Evolutionary conservation across 1,140 invertebrate genomes (phyloP).

Genomic region (Caenorhabditis latens): DNA sequence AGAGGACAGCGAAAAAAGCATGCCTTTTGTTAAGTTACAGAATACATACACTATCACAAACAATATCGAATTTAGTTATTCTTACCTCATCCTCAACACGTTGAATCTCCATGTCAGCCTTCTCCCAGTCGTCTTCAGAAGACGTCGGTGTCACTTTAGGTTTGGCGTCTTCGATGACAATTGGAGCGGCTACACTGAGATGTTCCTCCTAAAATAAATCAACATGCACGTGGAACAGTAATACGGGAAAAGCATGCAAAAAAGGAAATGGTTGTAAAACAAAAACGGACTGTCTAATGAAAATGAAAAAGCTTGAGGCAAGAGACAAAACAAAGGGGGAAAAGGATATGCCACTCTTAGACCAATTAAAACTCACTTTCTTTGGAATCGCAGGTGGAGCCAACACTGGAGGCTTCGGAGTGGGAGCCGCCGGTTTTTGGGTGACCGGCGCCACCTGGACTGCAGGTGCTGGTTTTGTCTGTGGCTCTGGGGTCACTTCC

Average conservation of each 20-base stretch:
- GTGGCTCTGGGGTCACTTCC: neutral
- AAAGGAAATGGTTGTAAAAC: neutral
- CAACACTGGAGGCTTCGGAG: neutral
- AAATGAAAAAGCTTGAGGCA: neutral
- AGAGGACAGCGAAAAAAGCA: conserved; percentile 48
- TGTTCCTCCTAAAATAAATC: conserved; percentile 20
- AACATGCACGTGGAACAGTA: conserved; percentile 28
- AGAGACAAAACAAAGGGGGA: neutral
- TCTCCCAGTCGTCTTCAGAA: conserved; percentile 45
- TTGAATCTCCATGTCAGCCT: conserved; percentile 44
- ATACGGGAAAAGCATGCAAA: conserved; percentile 10
- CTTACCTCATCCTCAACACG: conserved; percentile 31
- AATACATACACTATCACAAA: conserved; percentile 1
- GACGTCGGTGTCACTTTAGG: conserved; percentile 24
- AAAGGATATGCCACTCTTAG: no score
- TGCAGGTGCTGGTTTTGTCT: neutral
- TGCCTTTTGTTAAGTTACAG: conserved; percentile 9
- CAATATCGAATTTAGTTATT: neutral
- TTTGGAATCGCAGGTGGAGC: neutral
- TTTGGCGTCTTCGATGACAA: neutral
- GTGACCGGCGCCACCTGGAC: neutral
- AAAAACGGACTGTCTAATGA: neutral
- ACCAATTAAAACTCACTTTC: conserved; percentile 2
- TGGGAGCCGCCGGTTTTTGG: neutral
- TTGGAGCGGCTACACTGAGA: neutral